Evolutionary conservation across 1,140 invertebrate species (phyloP).

Genomic region (Anastrepha ludens): DNA sequence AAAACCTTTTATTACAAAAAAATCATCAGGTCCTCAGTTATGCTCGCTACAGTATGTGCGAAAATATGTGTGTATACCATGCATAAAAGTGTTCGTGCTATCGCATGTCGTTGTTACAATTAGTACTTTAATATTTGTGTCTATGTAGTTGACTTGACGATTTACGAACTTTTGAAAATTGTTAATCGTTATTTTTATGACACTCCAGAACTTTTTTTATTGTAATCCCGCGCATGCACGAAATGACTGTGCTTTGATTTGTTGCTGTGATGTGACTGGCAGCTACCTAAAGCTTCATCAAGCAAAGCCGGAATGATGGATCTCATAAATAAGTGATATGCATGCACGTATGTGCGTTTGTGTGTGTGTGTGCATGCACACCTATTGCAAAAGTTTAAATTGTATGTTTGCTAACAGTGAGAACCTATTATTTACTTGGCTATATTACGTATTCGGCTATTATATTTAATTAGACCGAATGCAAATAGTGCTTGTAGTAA

Average conservation of each 20-base stretch:
- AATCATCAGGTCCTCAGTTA: too few relatives aligned
- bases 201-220: background rate
- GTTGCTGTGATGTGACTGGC: background rate
- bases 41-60: too few relatives aligned
- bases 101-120: slow-evolving; percentile 3
- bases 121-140: slow-evolving; percentile 1
- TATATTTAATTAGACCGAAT: background rate
- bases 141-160: background rate
- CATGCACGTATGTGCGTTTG: background rate
- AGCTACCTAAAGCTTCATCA: background rate
- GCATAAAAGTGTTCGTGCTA: background rate
- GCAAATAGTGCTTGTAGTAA: background rate
- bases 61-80: background rate
- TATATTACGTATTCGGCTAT: background rate
- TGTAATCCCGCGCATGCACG: background rate
- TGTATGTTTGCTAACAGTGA: too few relatives aligned
- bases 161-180: background rate
- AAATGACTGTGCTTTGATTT: slow-evolving; percentile 33
- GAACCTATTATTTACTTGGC: background rate
- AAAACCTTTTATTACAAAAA: too few relatives aligned
- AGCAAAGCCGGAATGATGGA: background rate
- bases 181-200: background rate
- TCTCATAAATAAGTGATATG: too few relatives aligned
- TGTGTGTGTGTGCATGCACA: background rate
- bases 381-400: background rate